phyloP scores from a whole-genome alignment of 1,140 invertebrate genomes.

The Aphelenchoides fujianensis region DNA sequence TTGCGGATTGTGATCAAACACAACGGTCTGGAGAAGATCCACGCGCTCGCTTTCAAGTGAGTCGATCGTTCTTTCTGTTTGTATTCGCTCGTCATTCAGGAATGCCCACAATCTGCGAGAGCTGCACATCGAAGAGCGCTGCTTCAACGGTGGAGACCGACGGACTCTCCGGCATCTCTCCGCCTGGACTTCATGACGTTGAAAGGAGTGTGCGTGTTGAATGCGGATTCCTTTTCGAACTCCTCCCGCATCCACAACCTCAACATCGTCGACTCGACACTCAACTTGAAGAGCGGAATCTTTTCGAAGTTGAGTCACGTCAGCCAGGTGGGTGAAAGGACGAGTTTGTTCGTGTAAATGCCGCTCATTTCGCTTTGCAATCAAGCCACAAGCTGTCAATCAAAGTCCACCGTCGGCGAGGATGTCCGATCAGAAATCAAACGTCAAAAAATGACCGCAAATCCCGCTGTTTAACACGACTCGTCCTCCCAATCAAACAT shows the following conservation, averaged over 20 bases:
- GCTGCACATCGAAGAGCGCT: conserved; percentile 40
- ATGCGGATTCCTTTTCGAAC: conserved; percentile 38
- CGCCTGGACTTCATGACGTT: conserved; percentile 50
- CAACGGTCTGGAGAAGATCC: conserved; percentile 42
- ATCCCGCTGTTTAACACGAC: neutral
- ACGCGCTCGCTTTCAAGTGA: conserved; percentile 44
- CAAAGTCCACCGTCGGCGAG: neutral
- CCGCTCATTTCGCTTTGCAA: neutral
- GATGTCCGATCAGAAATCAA: neutral
- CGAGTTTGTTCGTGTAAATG: neutral
- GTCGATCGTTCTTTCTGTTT: conserved; percentile 13
- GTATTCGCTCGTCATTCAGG: conserved; percentile 24
- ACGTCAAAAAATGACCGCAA: neutral
- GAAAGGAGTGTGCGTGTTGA: conserved; percentile 37
- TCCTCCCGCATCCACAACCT: conserved; percentile 45
- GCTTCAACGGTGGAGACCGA: conserved; percentile 39
- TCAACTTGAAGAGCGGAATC: conserved; percentile 28
- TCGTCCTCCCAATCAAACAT: neutral
- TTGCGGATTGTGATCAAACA: conserved; percentile 41
- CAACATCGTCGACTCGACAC: conserved; percentile 37
- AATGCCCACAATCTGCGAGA: conserved; percentile 51
- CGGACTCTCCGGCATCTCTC: conserved; percentile 36
- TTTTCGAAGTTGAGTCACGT: conserved; percentile 49
- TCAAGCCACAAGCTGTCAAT: neutral
- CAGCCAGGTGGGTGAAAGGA: conserved; percentile 48